Conservation (phyloP, 2,797 vertebrate species). For the Pempheris klunzingeri region DNA sequence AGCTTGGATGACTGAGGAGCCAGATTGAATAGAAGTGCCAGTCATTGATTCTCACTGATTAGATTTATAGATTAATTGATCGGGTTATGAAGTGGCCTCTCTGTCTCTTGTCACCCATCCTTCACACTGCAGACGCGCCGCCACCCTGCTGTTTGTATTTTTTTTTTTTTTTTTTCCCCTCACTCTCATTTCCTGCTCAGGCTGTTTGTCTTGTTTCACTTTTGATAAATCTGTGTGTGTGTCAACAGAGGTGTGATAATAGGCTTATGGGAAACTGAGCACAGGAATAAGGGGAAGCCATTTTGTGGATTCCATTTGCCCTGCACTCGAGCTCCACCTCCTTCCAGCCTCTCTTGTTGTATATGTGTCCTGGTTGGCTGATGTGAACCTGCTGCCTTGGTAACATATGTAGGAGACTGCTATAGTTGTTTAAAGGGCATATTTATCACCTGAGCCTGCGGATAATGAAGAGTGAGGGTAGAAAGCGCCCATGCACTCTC, state of each 20-base stretch:
- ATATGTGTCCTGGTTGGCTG: conserved; percentile 53
- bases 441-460: conserved; percentile 23
- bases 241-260: conserved; percentile 70
- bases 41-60: conserved; percentile 77
- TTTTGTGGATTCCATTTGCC: conserved; percentile 56
- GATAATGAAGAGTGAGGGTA: conserved; percentile 31
- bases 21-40: conserved; percentile 43
- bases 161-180: neutral
- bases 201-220: conserved; percentile 57
- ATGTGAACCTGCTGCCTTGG: conserved; percentile 65
- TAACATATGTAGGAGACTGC: conserved; percentile 47
- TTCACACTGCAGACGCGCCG: conserved; percentile 42
- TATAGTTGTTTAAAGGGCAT: conserved; percentile 33
- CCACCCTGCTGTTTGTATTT: neutral
- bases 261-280: conserved; percentile 44
- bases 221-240: conserved; percentile 60
- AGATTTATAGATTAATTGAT: conserved; percentile 81
- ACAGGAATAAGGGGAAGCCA: conserved; percentile 50
- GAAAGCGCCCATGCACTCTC: neutral
- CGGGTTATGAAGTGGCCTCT: conserved; percentile 68
- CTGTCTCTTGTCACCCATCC: conserved; percentile 58
- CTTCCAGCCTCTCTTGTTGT: conserved; percentile 32
- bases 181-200: conserved; percentile 73
- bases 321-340: conserved; percentile 44
- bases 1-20: conserved; percentile 36